phyloP scores from a whole-genome alignment of 2,113 vertebrate species.

The Verasper variegatus region DNA sequence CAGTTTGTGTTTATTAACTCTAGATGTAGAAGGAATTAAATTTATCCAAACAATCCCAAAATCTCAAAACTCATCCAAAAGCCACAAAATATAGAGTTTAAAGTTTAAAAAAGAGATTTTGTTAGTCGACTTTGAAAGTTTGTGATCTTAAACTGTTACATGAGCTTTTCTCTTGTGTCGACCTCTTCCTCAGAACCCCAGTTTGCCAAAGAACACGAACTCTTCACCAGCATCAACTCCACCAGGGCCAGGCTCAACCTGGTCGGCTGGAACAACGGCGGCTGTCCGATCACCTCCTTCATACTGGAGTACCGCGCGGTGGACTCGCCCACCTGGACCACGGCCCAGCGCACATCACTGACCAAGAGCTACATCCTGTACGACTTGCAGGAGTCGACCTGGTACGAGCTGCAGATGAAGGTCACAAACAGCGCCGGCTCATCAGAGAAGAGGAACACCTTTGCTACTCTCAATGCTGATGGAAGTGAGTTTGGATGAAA shows the following conservation, averaged over 20 bases:
- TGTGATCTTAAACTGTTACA: not conserved
- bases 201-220: slow-evolving; percentile 98
- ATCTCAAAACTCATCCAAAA: not conserved
- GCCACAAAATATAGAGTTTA: not conserved
- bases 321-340: slow-evolving; percentile 92
- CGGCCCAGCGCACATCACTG: slow-evolving; percentile 92
- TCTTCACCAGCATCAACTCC: slow-evolving; percentile 96
- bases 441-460: slow-evolving; percentile 93
- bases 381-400: slow-evolving; percentile 94
- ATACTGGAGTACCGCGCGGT: slow-evolving; percentile 94
- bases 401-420: slow-evolving; percentile 98
- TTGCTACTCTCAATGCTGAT: slow-evolving; percentile 93
- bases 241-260: slow-evolving; percentile 92
- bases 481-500: slow-evolving; percentile 89
- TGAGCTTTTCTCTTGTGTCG: too few relatives aligned
- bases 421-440: slow-evolving; percentile 98
- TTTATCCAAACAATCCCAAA: slow-evolving; percentile 27
- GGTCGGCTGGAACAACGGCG: slow-evolving; percentile 97
- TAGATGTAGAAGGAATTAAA: not conserved
- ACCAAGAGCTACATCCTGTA: slow-evolving; percentile 96
- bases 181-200: slow-evolving; percentile 88
- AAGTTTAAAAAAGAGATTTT: not conserved
- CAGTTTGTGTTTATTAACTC: not conserved
- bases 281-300: slow-evolving; percentile 97
- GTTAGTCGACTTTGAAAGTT: not conserved